Conservation (phyloP, 2,113 vertebrate genomes). For the Pituophis catenifer region DNA sequence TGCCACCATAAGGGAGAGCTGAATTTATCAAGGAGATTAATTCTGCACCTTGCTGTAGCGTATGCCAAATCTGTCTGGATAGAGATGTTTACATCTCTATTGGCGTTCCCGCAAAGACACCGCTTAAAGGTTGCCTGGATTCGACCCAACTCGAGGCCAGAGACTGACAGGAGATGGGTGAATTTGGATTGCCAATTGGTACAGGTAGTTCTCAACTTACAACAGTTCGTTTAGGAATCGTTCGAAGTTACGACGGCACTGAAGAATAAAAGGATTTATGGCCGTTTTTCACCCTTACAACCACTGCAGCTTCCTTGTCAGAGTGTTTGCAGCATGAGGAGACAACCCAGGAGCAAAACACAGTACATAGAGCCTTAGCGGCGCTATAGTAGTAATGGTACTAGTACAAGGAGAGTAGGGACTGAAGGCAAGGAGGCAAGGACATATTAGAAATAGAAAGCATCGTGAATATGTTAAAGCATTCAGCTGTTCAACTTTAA, state of each 20-base stretch:
- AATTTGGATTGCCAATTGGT: background rate
- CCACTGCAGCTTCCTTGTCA: no score
- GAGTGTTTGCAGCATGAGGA: no score
- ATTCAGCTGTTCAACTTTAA: no score
- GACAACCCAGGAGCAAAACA: no score
- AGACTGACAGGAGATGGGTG: background rate
- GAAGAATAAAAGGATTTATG: background rate
- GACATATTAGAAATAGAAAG: no score
- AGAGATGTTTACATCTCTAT: constrained; percentile 28
- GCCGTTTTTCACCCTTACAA: no score
- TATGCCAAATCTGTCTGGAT: background rate
- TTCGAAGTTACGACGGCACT: background rate
- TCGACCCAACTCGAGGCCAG: background rate
- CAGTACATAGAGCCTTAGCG: no score
- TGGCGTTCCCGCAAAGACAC: constrained; percentile 19
- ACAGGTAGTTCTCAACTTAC: background rate
- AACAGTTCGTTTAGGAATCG: accelerated
- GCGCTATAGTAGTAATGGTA: no score
- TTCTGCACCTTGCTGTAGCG: constrained; percentile 32
- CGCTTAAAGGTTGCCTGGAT: background rate
- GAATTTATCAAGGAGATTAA: constrained; percentile 49
- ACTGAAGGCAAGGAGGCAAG: no score
- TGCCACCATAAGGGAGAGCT: constrained; percentile 42
- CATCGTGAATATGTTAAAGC: no score
- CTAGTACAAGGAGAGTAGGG: no score